These are phyloP conservation scores for Luffia ferchaultella DNA, from an alignment of 2,888 invertebrate species.

Conservation along the genomic window DNA sequence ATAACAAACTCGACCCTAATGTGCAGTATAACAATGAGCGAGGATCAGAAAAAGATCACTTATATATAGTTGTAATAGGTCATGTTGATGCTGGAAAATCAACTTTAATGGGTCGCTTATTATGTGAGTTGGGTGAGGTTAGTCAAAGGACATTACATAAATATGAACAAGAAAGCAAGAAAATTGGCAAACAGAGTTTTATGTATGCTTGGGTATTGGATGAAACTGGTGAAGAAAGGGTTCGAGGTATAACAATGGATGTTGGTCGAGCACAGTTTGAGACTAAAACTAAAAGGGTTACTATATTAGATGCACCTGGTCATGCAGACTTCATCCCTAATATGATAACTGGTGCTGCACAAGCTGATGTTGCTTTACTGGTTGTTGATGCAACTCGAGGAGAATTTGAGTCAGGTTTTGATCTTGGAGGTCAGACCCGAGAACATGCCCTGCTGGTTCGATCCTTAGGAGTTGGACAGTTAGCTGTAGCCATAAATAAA, in stretches of 20 bases:
- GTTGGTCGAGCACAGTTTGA: constrained; percentile 93
- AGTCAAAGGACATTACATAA: constrained; percentile 92
- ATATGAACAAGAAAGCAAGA: constrained; percentile 96
- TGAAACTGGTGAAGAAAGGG: constrained; percentile 97
- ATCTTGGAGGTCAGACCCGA: constrained; percentile 96
- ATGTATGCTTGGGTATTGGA: constrained; percentile 99
- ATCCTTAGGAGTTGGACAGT: constrained; percentile 87
- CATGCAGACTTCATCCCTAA: constrained; percentile 99
- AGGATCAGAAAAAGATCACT: constrained; percentile 81
- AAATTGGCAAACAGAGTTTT: constrained; percentile 97
- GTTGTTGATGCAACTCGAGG: constrained; percentile 96
- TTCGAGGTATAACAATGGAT: constrained; percentile 98
- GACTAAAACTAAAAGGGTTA: constrained; percentile 82
- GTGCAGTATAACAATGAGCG: constrained; percentile 77
- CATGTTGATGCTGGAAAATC: constrained; percentile 99
- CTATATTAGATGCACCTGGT: constrained; percentile 96
- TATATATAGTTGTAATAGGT: constrained; percentile 92
- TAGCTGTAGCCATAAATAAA: constrained; percentile 97
- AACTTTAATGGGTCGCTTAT: constrained; percentile 94
- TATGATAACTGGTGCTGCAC: constrained; percentile 98
- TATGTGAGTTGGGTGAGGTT: constrained; percentile 88
- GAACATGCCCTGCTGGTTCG: constrained; percentile 96
- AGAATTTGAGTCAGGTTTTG: constrained; percentile 99
- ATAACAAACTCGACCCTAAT: constrained; percentile 66
- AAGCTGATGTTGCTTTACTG: constrained; percentile 96